Evolutionary conservation across 1,140 invertebrate genomes (phyloP), one percentile per base, ranked within the genome.

Genomic region (Uloborus diversus): DNA sequence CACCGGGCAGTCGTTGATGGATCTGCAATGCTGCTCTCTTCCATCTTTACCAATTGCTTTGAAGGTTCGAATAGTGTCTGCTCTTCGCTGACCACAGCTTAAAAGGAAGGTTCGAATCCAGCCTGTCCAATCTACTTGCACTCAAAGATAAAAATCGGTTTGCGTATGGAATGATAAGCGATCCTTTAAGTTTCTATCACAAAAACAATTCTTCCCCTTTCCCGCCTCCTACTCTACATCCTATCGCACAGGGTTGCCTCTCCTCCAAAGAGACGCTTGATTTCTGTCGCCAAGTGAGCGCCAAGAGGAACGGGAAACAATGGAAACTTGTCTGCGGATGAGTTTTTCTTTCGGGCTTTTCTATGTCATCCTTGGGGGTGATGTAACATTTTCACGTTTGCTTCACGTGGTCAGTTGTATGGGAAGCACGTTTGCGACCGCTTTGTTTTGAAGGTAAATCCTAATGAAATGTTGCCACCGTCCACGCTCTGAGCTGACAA

Each of bases 1-100:
- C 80, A 81, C 33, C 80, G 69, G 32, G 57, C 80, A 65, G 69
- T 76, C 2, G 80, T 81, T 4, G 57, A 62, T 3, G 80, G 80
- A 42, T 69, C 69, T 13, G 70, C 70, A 9, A 81, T 32, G 25
- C 28, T 25, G 25, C 28, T 25, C n/a, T 68, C 65, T 13, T 17
- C 32, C 80, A 76, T 81, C 9, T 30, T 78, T 23, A 13, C n/a
- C 9, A 23, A 37, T 28, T 79, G 57, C 53, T 69, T 42, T 20
- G 14, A 25, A 7, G 27, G 23, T 13, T 53, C 30, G 25, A 62
- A 20, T 56, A 73, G 17, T 57, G 59, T 56, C 66, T 4, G 30
- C 73, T 65, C 28, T 13, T 35, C 33, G 73, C 33, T 62, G 73
- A 78, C 62, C 73, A 66, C 30, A 42, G 73, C 73, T 78, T 66